phyloP scores from a whole-genome alignment of 2,888 invertebrate species.

The Bimastos eiseni region DNA sequence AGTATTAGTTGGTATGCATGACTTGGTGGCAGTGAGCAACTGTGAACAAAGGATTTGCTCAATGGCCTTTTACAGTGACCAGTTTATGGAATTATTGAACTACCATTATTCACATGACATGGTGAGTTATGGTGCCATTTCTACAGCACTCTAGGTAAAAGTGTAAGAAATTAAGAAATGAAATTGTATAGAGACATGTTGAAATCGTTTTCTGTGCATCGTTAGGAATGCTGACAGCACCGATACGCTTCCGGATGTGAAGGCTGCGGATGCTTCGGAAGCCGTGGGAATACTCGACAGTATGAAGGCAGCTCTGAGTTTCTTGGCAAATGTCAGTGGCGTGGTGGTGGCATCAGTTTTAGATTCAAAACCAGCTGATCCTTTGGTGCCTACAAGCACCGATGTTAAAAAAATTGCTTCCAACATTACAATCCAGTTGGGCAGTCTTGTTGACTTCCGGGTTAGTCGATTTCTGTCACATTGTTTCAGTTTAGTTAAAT shows the following conservation, averaged over 20 bases:
- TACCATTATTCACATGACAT: background rate
- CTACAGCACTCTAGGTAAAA: background rate
- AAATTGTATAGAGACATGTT: background rate
- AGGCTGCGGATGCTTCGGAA: background rate
- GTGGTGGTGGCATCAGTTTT: background rate
- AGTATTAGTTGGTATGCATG: background rate
- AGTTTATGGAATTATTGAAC: background rate
- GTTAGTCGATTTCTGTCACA: background rate
- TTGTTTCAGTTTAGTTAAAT: background rate
- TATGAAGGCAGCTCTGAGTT: background rate
- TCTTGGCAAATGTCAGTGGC: background rate
- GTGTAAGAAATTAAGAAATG: background rate
- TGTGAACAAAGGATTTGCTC: background rate
- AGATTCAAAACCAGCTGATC: background rate
- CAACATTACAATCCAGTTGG: background rate
- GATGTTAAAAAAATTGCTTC: background rate
- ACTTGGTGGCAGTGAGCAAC: background rate
- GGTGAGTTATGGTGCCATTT: background rate
- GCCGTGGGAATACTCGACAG: background rate
- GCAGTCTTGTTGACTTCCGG: conserved; percentile 1
- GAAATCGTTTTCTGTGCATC: background rate
- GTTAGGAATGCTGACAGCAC: background rate
- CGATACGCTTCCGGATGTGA: background rate
- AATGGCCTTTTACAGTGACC: background rate
- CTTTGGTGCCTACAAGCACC: background rate